Conservation (phyloP, 2,888 invertebrate genomes). For the Lasioglossum morio region DNA sequence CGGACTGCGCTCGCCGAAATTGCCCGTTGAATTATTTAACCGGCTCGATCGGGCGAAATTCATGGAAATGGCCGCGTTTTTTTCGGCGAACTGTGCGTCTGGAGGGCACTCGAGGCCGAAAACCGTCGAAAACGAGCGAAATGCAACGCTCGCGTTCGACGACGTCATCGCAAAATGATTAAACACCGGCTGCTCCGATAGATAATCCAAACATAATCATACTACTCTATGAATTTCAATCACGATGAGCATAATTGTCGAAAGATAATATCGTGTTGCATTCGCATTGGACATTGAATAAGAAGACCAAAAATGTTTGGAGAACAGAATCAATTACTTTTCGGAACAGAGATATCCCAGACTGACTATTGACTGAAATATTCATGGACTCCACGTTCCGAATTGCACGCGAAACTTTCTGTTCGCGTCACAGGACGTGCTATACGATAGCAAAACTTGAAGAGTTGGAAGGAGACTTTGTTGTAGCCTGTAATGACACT, state of each 20-base stretch:
- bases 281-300: too few relatives aligned
- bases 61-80: neutral
- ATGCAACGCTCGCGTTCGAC: too few relatives aligned
- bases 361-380: neutral
- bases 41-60: constrained; percentile 1
- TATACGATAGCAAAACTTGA: neutral
- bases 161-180: too few relatives aligned
- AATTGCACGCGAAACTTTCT: neutral
- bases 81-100: neutral
- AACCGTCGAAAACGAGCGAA: neutral
- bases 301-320: neutral
- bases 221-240: too few relatives aligned
- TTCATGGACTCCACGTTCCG: neutral
- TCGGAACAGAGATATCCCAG: neutral
- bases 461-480: neutral
- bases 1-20: constrained; percentile 20
- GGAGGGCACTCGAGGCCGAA: neutral
- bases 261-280: too few relatives aligned
- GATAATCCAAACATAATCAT: too few relatives aligned
- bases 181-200: too few relatives aligned
- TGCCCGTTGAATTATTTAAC: constrained; percentile 45
- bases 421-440: neutral
- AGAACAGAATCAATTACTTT: neutral
- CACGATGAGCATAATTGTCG: too few relatives aligned
- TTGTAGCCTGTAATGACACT: neutral